Conservation (phyloP, 2,888 invertebrate species). For the Oegoconia quadripuncta region DNA sequence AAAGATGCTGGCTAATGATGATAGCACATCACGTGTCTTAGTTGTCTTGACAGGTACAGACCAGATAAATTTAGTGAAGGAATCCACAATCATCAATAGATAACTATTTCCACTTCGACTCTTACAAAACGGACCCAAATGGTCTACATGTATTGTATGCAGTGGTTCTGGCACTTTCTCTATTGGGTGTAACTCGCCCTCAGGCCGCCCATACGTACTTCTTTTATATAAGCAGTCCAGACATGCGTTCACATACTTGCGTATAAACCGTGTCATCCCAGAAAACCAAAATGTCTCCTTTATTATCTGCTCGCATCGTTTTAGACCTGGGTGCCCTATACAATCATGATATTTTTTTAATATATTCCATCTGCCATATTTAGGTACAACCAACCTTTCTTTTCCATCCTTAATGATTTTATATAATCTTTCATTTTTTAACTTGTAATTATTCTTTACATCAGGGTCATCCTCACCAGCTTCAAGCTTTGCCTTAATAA, state of each 20-base stretch:
- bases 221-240: background rate
- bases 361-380: background rate
- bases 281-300: constrained; percentile 1
- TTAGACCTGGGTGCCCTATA: constrained; percentile 1
- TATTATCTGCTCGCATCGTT: background rate
- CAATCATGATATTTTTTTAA: constrained; percentile 1
- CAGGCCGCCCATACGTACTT: background rate
- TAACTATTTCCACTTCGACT: background rate
- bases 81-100: background rate
- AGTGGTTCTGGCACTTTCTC: background rate
- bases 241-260: constrained; percentile 1
- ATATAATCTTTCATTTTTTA: background rate
- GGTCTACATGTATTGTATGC: background rate
- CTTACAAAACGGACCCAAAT: background rate
- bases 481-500: background rate
- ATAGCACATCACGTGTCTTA: background rate
- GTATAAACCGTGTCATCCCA: background rate
- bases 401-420: background rate
- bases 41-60: background rate
- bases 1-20: background rate
- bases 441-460: background rate
- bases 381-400: background rate
- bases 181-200: background rate
- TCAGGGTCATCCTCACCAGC: background rate
- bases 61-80: background rate